These are phyloP conservation scores for Phrynosoma blainvillii DNA, from an alignment of 2,113 vertebrate genomes.

Conservation along the genomic window DNA sequence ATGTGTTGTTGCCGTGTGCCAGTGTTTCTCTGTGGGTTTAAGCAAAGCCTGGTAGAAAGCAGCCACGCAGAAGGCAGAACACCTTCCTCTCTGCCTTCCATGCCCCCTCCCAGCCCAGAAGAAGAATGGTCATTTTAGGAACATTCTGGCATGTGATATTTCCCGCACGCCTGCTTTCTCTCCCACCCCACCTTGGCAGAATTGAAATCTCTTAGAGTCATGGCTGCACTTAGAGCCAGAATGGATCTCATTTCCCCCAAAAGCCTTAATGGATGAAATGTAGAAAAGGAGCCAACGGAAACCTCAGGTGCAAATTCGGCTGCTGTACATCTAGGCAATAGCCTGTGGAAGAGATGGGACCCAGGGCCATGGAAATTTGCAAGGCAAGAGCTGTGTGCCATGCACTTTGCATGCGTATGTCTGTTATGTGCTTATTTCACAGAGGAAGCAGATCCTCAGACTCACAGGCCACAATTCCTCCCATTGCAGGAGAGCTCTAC, in stretches of 20 bases:
- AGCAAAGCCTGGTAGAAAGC: constrained; percentile 39
- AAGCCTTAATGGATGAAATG: neutral
- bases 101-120: neutral
- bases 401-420: too few relatives aligned
- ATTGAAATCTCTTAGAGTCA: constrained; percentile 1
- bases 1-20: constrained; percentile 31
- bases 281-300: neutral
- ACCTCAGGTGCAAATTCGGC: neutral
- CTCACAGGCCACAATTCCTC: too few relatives aligned
- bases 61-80: constrained; percentile 34
- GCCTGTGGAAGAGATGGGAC: neutral
- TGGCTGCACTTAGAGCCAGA: neutral
- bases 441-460: too few relatives aligned
- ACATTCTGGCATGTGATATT: constrained; percentile 9
- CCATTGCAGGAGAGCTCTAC: too few relatives aligned
- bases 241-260: neutral
- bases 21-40: constrained; percentile 49
- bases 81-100: too few relatives aligned
- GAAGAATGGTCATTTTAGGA: constrained; percentile 38
- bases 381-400: too few relatives aligned
- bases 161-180: neutral
- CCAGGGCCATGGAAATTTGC: neutral
- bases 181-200: neutral
- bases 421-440: too few relatives aligned
- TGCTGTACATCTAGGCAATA: too few relatives aligned